A percentile compares a stretch with the other conserved stretches of the same genome.
These are phyloP conservation scores for Capromys pilorides DNA, from an alignment of 2,797 vertebrate species.

Conservation along the genomic window DNA sequence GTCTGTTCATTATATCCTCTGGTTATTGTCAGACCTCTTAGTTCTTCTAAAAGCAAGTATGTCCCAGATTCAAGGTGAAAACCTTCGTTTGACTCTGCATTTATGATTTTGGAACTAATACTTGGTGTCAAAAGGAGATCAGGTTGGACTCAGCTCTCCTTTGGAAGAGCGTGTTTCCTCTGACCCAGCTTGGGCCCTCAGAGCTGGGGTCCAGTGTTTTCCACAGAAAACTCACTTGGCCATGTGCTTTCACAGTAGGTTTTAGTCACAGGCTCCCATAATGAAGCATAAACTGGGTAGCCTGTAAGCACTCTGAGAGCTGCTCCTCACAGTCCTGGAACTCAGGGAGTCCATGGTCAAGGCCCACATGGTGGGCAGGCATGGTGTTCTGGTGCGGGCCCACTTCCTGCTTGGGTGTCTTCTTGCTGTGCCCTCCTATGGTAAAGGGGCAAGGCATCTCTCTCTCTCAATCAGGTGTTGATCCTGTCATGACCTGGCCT, in stretches of 20 bases:
- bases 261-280: neutral
- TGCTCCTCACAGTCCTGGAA: neutral
- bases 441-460: neutral
- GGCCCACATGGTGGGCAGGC: neutral
- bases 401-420: no score
- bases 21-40: neutral
- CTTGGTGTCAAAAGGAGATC: neutral
- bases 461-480: neutral
- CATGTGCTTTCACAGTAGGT: neutral
- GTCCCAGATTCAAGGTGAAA: neutral
- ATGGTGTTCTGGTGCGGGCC: neutral
- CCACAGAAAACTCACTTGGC: accelerated
- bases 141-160: neutral
- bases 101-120: neutral
- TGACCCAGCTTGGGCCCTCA: no score
- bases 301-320: neutral
- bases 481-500: neutral
- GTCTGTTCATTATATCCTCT: neutral
- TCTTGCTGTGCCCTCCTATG: neutral
- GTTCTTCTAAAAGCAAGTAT: neutral
- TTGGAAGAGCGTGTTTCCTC: neutral
- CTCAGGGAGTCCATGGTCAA: neutral
- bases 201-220: accelerated
- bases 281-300: neutral
- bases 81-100: neutral